phyloP scores from a whole-genome alignment of 2,113 vertebrate species.

The Corythaeola cristata region DNA sequence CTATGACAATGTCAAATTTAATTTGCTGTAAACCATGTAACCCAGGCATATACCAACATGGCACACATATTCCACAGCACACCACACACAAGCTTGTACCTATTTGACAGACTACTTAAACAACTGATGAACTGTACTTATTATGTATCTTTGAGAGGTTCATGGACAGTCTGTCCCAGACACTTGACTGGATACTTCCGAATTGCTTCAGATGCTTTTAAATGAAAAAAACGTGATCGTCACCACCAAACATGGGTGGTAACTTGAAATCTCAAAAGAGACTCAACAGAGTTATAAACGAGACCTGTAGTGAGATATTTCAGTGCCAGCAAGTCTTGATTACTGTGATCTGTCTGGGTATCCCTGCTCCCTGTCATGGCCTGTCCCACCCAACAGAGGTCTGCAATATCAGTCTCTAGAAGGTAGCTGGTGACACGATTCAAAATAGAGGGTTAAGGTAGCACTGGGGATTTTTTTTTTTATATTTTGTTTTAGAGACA shows the following conservation, averaged over 20 bases:
- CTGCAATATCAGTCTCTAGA: not conserved
- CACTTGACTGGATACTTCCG: not conserved
- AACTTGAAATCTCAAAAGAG: not conserved
- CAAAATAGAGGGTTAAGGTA: not conserved
- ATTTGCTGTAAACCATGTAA: not conserved
- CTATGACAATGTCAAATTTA: not conserved
- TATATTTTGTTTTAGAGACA: not conserved
- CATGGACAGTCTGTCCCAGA: not conserved
- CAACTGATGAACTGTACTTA: not conserved
- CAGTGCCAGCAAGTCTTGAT: not conserved
- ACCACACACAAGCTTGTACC: not conserved
- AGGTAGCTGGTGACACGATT: not conserved
- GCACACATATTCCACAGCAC: not conserved
- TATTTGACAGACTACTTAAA: not conserved
- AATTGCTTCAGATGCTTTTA: not conserved
- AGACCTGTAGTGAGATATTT: not conserved
- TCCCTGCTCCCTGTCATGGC: not conserved
- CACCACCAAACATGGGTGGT: not conserved
- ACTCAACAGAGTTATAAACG: not conserved
- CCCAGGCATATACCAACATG: not conserved
- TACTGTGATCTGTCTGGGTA: not conserved
- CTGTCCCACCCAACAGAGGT: not conserved
- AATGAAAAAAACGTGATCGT: not conserved
- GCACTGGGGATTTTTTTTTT: not conserved
- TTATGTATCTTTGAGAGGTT: not conserved